Base-by-base conservation (phyloP, 2,113 vertebrate genomes). In the Limanda limanda region DNA sequence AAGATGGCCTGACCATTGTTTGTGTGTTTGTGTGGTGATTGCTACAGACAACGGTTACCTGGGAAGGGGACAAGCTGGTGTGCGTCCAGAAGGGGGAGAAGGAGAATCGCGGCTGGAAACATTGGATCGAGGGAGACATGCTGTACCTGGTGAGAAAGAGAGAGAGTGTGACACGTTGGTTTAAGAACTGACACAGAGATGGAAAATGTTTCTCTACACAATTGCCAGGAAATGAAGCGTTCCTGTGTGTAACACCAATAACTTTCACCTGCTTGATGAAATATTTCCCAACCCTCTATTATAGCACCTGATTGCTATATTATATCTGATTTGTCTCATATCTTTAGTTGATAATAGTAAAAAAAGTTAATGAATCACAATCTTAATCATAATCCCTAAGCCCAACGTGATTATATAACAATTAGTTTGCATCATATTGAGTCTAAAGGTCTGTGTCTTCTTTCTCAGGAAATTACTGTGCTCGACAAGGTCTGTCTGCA, bases 81-180 rank as follows among this genome's bases (percentile, higher is more conserved):
- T 95, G 95, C 58, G 95, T 98, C 47, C 97, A 99, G 92, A 97
- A 96, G 56, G 98, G 98, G 0, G 98, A 98, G 76, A 99, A 99
- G 84, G 92, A 94, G 9, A 99, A 98, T 63, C 95, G 98, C 0
- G 97, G 98, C 75, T 99, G 98, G 98, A 97, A 79, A 77, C 96
- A 98, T 0, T 99, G 98, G 98, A 94, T 99, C 4, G 97, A 98
- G 79, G 98, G 95, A 68, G 96, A 96, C 79, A 61, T 95, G 73
- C 92, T 99, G 24, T 88, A 98, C 76, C 78, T 96, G 95, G 98
- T 99, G 94, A 96, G 96, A 51, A 9, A 20, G 47, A 51, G 47
- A 51, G 47, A 51, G 17, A 51, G 47, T 7, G 47, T 17, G 47
- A 51, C 14, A 18, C 7, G 47, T 48, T 48, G 47, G 47, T 48